These are phyloP conservation scores for Aphaenogaster rudis DNA, from an alignment of 1,140 invertebrate species.

Conservation along the genomic window DNA sequence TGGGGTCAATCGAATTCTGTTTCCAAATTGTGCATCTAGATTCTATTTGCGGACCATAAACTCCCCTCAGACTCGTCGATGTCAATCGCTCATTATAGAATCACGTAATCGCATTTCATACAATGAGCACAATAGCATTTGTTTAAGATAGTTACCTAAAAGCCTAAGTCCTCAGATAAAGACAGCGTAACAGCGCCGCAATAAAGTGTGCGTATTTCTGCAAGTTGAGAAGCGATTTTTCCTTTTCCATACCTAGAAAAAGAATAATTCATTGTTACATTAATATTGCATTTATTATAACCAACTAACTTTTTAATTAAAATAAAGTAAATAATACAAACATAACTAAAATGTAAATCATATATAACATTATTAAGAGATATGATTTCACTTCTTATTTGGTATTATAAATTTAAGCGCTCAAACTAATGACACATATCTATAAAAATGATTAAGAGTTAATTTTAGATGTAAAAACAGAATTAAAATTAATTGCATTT, in stretches of 20 bases:
- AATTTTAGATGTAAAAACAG: neutral
- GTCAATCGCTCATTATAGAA: constrained; percentile 50
- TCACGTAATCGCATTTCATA: constrained; percentile 30
- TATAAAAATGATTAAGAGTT: neutral
- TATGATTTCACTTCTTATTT: neutral
- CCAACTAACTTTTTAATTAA: constrained; percentile 1
- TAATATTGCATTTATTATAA: constrained; percentile 6
- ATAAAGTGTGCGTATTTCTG: constrained; percentile 36
- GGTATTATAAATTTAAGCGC: neutral
- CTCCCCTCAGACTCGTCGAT: constrained; percentile 5
- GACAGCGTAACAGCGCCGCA: constrained; percentile 19
- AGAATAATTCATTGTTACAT: neutral
- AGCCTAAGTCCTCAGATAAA: constrained; percentile 43
- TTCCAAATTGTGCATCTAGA: constrained; percentile 47
- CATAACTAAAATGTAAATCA: neutral
- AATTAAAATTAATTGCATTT: constrained; percentile 36
- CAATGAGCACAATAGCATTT: constrained; percentile 45
- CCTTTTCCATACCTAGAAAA: constrained; percentile 48
- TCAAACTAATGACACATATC: neutral
- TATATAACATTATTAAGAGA: neutral
- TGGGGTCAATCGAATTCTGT: constrained; percentile 40
- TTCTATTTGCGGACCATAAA: constrained; percentile 35
- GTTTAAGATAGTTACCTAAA: constrained; percentile 48
- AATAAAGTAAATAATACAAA: neutral
- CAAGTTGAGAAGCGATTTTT: constrained; percentile 15